A percentile compares a stretch with the other conserved stretches of the same genome.
Conservation (phyloP, 2,888 invertebrate species). For the Cremastinae sp. region DNA sequence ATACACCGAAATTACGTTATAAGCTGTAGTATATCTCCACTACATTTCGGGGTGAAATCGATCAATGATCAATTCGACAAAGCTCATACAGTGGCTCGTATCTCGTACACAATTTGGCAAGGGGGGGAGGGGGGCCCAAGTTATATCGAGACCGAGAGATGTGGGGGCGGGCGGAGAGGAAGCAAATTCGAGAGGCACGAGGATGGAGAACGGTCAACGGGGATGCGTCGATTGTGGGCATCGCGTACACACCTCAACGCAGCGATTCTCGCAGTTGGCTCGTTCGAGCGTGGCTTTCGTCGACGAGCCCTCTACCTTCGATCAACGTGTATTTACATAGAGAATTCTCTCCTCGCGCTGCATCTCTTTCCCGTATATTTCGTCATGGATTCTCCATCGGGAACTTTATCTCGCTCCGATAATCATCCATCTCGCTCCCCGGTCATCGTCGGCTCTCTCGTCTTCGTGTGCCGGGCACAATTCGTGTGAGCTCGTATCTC, state of each 20-base stretch:
- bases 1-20: slow-evolving; percentile 26
- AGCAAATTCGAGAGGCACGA: neutral
- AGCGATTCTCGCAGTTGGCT: slow-evolving; percentile 44
- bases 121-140: slow-evolving; percentile 8
- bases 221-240: slow-evolving; percentile 11
- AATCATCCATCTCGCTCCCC: neutral
- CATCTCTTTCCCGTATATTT: slow-evolving; percentile 43
- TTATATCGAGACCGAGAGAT: neutral
- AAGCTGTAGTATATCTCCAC: slow-evolving; percentile 19
- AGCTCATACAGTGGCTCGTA: slow-evolving; percentile 22
- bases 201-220: slow-evolving; percentile 8
- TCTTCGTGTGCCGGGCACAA: too few species aligned
- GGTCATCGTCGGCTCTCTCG: slow-evolving; percentile 21
- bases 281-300: slow-evolving; percentile 41
- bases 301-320: slow-evolving; percentile 52
- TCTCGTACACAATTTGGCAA: slow-evolving; percentile 12
- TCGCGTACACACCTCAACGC: slow-evolving; percentile 37
- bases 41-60: slow-evolving; percentile 25
- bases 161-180: too few species aligned
- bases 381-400: slow-evolving; percentile 18
- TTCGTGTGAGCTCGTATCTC: slow-evolving; percentile 46
- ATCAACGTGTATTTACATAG: slow-evolving; percentile 62
- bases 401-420: neutral
- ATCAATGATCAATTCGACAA: slow-evolving; percentile 46
- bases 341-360: slow-evolving; percentile 29